A percentile compares a stretch with the other conserved stretches of the same genome.
Evolutionary conservation across 2,113 vertebrate genomes (phyloP).

Genomic region (cattle (Bos taurus)): ARS-UCD2.0 NC_037332.1:84192001-84192500

Average conservation of each 20-base stretch:
- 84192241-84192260: background rate
- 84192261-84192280: background rate
- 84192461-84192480: background rate
- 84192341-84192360: background rate
- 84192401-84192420: background rate
- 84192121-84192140: constrained; percentile 14
- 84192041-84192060: background rate
- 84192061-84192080: background rate
- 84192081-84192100: background rate
- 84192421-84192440: background rate
- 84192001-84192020: background rate
- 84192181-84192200: background rate
- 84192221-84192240: background rate
- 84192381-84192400: background rate
- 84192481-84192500: background rate
- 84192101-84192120: background rate
- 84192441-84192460: background rate
- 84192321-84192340: background rate
- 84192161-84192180: background rate
- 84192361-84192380: background rate
- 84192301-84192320: background rate
- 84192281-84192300: background rate
- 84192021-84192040: background rate
- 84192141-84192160: background rate
- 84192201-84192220: background rate